Conservation (phyloP, 2,888 invertebrate species). For the Acheta domesticus region DNA sequence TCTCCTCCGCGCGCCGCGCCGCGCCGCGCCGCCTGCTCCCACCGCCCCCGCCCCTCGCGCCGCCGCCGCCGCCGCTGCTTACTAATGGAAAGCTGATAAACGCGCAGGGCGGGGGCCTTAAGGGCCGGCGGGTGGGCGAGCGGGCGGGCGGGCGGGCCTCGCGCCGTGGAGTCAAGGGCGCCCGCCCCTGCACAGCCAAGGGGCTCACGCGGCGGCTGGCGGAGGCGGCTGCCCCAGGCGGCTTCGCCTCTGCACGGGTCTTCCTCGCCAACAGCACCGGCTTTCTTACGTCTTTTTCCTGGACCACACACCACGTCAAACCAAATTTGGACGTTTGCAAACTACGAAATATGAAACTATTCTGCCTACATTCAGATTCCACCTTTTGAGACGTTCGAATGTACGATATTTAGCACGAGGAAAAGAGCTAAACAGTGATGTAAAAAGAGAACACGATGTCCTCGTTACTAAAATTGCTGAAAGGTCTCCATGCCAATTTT, state of each 20-base stretch:
- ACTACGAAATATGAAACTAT: too few species aligned
- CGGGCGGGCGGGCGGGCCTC: slow-evolving; percentile 37
- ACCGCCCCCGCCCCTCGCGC: slow-evolving; percentile 18
- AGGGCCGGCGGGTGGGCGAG: slow-evolving; percentile 39
- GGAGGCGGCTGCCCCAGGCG: background rate
- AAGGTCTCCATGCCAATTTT: background rate
- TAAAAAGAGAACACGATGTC: background rate
- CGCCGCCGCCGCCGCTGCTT: slow-evolving; percentile 20
- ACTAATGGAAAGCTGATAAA: slow-evolving; percentile 36
- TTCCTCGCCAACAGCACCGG: too few species aligned
- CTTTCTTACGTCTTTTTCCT: too few species aligned
- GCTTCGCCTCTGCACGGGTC: background rate
- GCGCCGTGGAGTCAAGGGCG: background rate
- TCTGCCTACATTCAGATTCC: too few species aligned
- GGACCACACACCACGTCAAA: too few species aligned
- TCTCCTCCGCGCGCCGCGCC: slow-evolving; percentile 23
- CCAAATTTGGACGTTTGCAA: too few species aligned
- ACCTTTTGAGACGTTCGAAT: too few species aligned
- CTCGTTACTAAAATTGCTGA: background rate
- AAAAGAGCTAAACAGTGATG: background rate
- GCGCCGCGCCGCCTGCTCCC: slow-evolving; percentile 24
- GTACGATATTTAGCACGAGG: too few species aligned
- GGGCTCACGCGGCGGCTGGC: background rate
- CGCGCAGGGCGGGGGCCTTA: slow-evolving; percentile 34
- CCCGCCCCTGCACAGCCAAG: background rate